phyloP scores from a whole-genome alignment of 2,113 vertebrate species.

The Benitochromis conjunctus region DNA sequence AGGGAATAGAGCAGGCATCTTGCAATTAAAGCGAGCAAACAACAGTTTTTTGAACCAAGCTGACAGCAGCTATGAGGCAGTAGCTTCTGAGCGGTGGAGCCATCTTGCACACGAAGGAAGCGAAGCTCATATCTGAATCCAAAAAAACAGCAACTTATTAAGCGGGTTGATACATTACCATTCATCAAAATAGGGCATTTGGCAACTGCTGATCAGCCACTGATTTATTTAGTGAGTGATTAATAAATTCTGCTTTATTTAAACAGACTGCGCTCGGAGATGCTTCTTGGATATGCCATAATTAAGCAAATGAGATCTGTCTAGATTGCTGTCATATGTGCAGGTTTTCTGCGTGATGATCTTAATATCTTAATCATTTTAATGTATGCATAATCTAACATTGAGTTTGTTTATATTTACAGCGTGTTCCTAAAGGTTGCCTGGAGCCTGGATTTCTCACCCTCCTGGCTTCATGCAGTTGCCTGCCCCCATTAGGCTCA shows the following conservation, averaged over 20 bases:
- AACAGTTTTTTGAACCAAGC: conserved; percentile 16
- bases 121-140: background rate
- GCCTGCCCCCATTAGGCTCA: conserved; percentile 60
- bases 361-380: background rate
- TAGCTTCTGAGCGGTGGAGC: background rate
- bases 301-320: conserved; percentile 15
- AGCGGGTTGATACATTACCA: background rate
- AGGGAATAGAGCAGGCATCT: conserved; percentile 56
- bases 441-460: background rate
- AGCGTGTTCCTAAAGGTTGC: background rate
- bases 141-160: background rate
- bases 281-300: background rate
- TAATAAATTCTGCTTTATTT: conserved; percentile 14
- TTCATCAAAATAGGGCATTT: conserved; percentile 19
- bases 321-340: background rate
- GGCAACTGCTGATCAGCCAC: background rate
- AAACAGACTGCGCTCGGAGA: background rate
- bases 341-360: background rate
- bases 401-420: conserved; percentile 1
- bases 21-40: conserved; percentile 67
- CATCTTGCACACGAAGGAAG: background rate
- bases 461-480: conserved; percentile 20
- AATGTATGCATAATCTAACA: conserved; percentile 7
- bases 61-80: background rate
- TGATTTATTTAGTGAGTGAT: background rate